Evolutionary conservation across 2,888 invertebrate species (phyloP).

Genomic region (Aporophyla nigra): DNA sequence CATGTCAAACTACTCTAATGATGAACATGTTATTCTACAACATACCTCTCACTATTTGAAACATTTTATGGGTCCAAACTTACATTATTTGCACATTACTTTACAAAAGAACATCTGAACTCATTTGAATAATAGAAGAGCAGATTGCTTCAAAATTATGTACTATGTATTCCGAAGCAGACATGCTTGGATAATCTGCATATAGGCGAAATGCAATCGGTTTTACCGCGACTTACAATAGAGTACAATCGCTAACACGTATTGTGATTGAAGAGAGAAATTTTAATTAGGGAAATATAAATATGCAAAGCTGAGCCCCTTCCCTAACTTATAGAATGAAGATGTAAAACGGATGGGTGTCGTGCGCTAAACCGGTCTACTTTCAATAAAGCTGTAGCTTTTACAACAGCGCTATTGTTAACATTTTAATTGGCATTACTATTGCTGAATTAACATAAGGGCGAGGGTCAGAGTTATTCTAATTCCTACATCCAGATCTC

Average conservation of each 20-base stretch:
- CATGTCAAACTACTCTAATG: constrained; percentile 31
- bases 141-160: constrained; percentile 24
- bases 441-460: constrained; percentile 78
- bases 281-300: constrained; percentile 71
- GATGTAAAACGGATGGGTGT: constrained; percentile 66
- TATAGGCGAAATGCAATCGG: constrained; percentile 31
- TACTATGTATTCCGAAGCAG: constrained; percentile 33
- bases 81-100: constrained; percentile 22
- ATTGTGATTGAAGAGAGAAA: constrained; percentile 55
- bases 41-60: constrained; percentile 26
- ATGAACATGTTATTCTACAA: constrained; percentile 33
- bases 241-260: constrained; percentile 31
- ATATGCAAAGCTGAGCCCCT: constrained; percentile 65
- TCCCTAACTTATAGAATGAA: constrained; percentile 63
- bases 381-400: constrained; percentile 80
- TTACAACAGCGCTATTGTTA: constrained; percentile 81
- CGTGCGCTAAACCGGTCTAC: constrained; percentile 85
- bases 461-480: constrained; percentile 74
- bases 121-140: constrained; percentile 36
- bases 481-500: constrained; percentile 60
- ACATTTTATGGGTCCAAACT: constrained; percentile 15
- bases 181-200: constrained; percentile 39
- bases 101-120: constrained; percentile 38
- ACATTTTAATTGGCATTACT: constrained; percentile 86
- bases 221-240: constrained; percentile 24